Percentiles rank a stretch among this genome's conserved stretches.
Evolutionary conservation across 2,113 vertebrate genomes (phyloP).

Genomic region (Ameiurus melas): DNA sequence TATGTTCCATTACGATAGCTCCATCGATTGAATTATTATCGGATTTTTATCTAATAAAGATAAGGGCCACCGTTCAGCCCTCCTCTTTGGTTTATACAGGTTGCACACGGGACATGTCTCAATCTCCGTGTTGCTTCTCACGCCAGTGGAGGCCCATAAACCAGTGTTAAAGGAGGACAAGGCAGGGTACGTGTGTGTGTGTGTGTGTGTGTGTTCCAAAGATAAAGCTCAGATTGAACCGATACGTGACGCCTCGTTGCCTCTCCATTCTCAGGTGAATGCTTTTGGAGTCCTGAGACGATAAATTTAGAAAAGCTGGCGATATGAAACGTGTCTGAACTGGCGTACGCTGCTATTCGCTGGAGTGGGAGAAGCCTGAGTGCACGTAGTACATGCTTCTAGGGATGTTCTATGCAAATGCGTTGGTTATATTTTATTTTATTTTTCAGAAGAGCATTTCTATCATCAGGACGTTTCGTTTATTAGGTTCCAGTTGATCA

Average conservation of each 20-base stretch:
- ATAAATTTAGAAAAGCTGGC: slow-evolving; percentile 38
- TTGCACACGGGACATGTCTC: not conserved
- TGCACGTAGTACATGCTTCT: slow-evolving; percentile 24
- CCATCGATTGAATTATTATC: not conserved
- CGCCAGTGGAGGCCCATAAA: slow-evolving; percentile 19
- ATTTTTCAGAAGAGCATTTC: no score
- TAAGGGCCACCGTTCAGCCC: not conserved
- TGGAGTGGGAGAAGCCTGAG: not conserved
- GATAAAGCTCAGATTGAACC: slow-evolving; percentile 35
- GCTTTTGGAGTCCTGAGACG: not conserved
- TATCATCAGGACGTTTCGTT: no score
- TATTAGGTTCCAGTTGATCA: no score
- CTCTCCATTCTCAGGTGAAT: slow-evolving; percentile 32
- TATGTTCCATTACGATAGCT: not conserved
- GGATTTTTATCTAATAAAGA: slow-evolving; percentile 21
- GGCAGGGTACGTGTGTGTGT: not conserved
- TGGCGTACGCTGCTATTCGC: not conserved
- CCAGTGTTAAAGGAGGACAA: slow-evolving; percentile 6
- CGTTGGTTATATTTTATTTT: no score
- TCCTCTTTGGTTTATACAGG: not conserved
- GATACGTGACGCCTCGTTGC: slow-evolving; percentile 37
- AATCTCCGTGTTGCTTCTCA: slow-evolving; percentile 21
- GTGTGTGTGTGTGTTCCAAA: slow-evolving; percentile 22
- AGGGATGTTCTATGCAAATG: not conserved
- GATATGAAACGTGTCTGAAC: slow-evolving; percentile 15